phyloP scores from a whole-genome alignment of 2,888 invertebrate genomes.

The Biston stratarius region DNA sequence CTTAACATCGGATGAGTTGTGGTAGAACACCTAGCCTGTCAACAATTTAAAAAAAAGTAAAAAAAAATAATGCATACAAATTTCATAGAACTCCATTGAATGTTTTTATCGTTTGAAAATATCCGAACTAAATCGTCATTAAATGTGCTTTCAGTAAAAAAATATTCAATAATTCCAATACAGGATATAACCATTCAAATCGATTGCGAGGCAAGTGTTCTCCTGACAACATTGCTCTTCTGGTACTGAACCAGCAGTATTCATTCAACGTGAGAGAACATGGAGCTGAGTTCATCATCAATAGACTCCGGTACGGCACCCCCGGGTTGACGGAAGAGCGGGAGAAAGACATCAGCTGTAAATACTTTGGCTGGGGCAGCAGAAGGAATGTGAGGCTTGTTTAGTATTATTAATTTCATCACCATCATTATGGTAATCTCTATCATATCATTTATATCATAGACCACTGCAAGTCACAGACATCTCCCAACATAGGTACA shows the following conservation, averaged over 20 bases:
- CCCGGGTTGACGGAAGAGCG: conserved; percentile 20
- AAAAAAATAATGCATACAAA: too few species aligned
- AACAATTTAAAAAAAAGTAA: too few species aligned
- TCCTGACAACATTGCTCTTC: conserved; percentile 67
- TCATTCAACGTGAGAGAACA: conserved; percentile 63
- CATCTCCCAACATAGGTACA: too few species aligned
- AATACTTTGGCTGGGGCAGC: conserved; percentile 75
- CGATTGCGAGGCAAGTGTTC: conserved; percentile 62
- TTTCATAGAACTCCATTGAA: too few species aligned
- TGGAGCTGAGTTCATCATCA: conserved; percentile 62
- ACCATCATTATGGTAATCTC: too few species aligned
- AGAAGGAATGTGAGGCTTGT: conserved; percentile 70
- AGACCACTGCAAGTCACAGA: too few species aligned
- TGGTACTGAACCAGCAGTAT: conserved; percentile 66
- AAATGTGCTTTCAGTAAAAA: too few species aligned
- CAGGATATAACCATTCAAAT: conserved; percentile 67
- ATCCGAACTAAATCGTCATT: too few species aligned
- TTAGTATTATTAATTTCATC: background rate
- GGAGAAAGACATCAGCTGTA: conserved; percentile 48
- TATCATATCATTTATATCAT: too few species aligned
- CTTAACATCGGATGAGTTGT: too few species aligned
- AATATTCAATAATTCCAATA: background rate
- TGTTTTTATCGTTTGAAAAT: too few species aligned
- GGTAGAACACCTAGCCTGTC: too few species aligned
- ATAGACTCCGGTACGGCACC: conserved; percentile 70